Evolutionary conservation across 1,140 invertebrate species (phyloP).

Genomic region (Acromyrmex charruanus): DNA sequence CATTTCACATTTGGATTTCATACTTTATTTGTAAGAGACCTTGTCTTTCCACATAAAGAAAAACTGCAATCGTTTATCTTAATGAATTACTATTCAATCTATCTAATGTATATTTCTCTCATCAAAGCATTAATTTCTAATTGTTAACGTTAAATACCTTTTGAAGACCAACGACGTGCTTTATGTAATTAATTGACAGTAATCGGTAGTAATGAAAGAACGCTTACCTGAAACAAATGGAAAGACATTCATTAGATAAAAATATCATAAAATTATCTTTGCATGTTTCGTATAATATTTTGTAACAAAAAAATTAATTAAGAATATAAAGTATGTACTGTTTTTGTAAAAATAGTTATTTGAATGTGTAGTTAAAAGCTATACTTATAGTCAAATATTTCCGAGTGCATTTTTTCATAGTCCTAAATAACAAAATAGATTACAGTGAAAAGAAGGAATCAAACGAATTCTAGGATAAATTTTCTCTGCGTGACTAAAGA

Average conservation of each 20-base stretch:
- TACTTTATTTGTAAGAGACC: conserved; percentile 8
- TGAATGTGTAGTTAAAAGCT: neutral
- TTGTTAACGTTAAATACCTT: conserved; percentile 25
- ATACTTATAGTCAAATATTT: conserved; percentile 2
- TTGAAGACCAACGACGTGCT: neutral
- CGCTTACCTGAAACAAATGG: conserved; percentile 70
- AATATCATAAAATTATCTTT: neutral
- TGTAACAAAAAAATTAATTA: neutral
- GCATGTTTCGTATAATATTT: neutral
- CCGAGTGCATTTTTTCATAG: neutral
- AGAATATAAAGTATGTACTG: conserved; percentile 7
- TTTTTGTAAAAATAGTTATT: neutral
- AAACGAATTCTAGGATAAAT: conserved; percentile 67
- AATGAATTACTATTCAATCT: conserved; percentile 27
- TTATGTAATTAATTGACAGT: neutral
- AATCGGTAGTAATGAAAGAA: neutral
- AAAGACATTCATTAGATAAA: conserved; percentile 6
- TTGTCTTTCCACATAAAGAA: neutral
- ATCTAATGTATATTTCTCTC: neutral
- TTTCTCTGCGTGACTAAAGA: conserved; percentile 37
- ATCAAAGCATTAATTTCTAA: neutral
- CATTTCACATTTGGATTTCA: neutral
- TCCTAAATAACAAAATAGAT: neutral
- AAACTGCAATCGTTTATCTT: neutral
- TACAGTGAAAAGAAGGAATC: neutral